phyloP scores from a whole-genome alignment of 1,140 invertebrate species.

The Chironomus tepperi region DNA sequence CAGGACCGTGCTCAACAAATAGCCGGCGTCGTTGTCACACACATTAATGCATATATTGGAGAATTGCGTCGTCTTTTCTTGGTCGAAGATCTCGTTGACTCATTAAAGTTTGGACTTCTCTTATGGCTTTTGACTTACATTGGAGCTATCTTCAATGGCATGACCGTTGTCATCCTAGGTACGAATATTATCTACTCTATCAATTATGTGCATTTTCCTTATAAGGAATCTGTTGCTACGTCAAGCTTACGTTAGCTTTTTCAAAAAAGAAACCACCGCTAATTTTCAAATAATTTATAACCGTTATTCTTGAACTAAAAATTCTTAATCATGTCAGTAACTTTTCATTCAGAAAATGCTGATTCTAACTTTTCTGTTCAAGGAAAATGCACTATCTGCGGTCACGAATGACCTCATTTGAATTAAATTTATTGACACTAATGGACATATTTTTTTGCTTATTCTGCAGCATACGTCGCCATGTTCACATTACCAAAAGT shows the following conservation, averaged over 20 bases:
- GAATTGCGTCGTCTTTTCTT: slow-evolving; percentile 88
- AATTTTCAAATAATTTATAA: no score
- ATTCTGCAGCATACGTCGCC: slow-evolving; percentile 69
- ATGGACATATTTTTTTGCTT: slow-evolving; percentile 18
- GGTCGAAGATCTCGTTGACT: slow-evolving; percentile 93
- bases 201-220: no score
- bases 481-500: slow-evolving; percentile 95
- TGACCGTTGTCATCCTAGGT: slow-evolving; percentile 93
- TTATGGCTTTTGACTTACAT: slow-evolving; percentile 94
- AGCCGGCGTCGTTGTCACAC: slow-evolving; percentile 70
- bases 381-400: background rate
- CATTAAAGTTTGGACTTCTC: slow-evolving; percentile 84
- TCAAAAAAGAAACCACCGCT: no score
- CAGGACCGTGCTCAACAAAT: slow-evolving; percentile 82
- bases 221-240: no score
- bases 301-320: no score
- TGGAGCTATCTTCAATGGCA: slow-evolving; percentile 95
- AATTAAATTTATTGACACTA: no score
- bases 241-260: no score
- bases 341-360: no score
- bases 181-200: no score
- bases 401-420: no score
- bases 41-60: slow-evolving; percentile 67
- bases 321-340: no score
- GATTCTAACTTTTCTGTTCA: no score